Evolutionary conservation across 2,888 invertebrate species (phyloP), one percentile per base, ranked within the genome.

Genomic region (Gryllus longicercus): DNA sequence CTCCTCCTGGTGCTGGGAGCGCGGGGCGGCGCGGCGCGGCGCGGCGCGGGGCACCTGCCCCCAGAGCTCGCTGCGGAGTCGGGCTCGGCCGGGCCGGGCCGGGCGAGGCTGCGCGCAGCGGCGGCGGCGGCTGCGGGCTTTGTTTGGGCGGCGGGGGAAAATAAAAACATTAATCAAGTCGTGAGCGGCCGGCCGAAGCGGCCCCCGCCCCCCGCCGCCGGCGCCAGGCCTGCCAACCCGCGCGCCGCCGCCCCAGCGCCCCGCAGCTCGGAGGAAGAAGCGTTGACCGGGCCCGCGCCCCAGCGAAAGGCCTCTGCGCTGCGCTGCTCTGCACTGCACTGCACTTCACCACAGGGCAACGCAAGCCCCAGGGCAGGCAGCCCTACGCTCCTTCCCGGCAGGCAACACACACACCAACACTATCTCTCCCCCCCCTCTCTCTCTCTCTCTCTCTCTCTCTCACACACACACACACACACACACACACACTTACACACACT

Each of bases 101-200:
- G 63, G 14, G 16, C 63, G 10, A 11, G n/a, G 63, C 63, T 5
- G 16, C 63, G n/a, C 63, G 63, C 12, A 63, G 63, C 63, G 18
- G 63, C 14, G 63, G 25, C 63, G 63, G 63, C n/a, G 63, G 14
- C 63, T 63, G 63, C 63, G 63, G 63, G 63, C 63, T 63, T 63
- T 63, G 78, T 78, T 78, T 78, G 78, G 49, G 78, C 50, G 78
- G 78, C 78, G 78, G 78, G 76, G 78, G 50, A 63, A 63, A 63
- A 78, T 49, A 50, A 78, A 78, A 50, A 78, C 78, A 78, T 78
- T 78, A 78, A 50, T 78, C 78, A 78, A 78, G 78, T 78, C 49
- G 21, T 78, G 50, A 78, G 50, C 49, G 50, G 50, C 25, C 16
- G 38, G 38, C 18, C 25, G 76, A 23, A 76, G 76, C 18, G 25